A percentile compares a stretch with the other conserved stretches of the same genome.
Conservation (phyloP, 2,797 vertebrate species). For the Meriones psammophilus region DNA sequence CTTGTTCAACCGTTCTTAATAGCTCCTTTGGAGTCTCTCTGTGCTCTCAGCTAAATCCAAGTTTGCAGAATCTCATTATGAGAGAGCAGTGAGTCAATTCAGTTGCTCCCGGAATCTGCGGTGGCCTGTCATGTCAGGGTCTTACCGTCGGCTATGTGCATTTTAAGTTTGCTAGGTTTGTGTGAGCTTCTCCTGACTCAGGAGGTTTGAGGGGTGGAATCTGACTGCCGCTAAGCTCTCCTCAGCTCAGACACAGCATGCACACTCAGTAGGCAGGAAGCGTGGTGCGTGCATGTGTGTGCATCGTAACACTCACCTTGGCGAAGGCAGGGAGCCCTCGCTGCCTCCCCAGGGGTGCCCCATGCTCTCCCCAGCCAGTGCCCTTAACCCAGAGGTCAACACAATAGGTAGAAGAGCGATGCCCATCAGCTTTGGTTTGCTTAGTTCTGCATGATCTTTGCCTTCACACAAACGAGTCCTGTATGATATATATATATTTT, state of each 20-base stretch:
- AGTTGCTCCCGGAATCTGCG: conserved; percentile 80
- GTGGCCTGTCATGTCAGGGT: conserved; percentile 72
- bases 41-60: conserved; percentile 82
- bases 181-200: conserved; percentile 37
- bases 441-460: conserved; percentile 34
- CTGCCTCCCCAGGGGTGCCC: neutral
- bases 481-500: neutral
- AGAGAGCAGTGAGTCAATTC: conserved; percentile 78
- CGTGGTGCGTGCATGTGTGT: neutral
- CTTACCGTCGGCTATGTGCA: conserved; percentile 53
- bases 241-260: neutral
- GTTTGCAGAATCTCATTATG: conserved; percentile 82
- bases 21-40: conserved; percentile 78
- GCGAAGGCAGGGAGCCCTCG: neutral
- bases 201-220: conserved; percentile 38
- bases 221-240: neutral
- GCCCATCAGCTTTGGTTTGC: neutral
- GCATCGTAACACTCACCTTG: neutral
- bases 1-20: conserved; percentile 80
- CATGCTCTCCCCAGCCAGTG: neutral
- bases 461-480: neutral
- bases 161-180: conserved; percentile 74
- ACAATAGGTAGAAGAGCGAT: neutral
- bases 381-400: neutral
- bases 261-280: neutral